Conservation (phyloP, 2,113 vertebrate genomes). For the Neolamprologus devosi region DNA sequence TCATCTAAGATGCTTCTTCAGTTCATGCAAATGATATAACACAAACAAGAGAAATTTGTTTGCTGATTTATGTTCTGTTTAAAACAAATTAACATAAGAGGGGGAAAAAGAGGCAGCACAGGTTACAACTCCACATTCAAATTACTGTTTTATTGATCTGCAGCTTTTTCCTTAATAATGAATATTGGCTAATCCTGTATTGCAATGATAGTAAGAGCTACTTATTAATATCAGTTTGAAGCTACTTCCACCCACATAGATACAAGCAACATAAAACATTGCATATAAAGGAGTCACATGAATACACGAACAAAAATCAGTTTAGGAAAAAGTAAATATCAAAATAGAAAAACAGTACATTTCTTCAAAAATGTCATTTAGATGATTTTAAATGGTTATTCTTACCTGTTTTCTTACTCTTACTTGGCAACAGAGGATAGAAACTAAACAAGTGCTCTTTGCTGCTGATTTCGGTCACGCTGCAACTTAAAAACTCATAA, state of each 20-base stretch:
- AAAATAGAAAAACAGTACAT: neutral
- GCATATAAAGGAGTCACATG: neutral
- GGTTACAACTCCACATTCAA: neutral
- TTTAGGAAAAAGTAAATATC: neutral
- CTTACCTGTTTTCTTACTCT: neutral
- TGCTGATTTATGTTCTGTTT: neutral
- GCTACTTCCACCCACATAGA: neutral
- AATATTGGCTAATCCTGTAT: neutral
- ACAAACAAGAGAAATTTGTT: neutral
- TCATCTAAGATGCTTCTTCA: neutral
- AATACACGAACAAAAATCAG: neutral
- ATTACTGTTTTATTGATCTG: neutral
- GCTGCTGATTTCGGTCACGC: rapidly evolving
- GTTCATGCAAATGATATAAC: neutral
- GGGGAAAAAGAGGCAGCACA: rapidly evolving
- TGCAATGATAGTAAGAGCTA: neutral
- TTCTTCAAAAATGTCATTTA: neutral
- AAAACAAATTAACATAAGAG: neutral
- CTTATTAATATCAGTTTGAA: neutral
- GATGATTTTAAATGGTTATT: neutral
- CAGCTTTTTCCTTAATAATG: neutral
- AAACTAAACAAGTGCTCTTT: neutral
- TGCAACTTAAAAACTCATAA: neutral
- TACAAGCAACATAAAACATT: neutral
- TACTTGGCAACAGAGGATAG: neutral